A percentile compares a stretch with the other conserved stretches of the same genome.
These are phyloP conservation scores for Stichodactyla helianthus DNA, from an alignment of 64 coral and sea anemone genomes.

Conservation along the genomic window DNA sequence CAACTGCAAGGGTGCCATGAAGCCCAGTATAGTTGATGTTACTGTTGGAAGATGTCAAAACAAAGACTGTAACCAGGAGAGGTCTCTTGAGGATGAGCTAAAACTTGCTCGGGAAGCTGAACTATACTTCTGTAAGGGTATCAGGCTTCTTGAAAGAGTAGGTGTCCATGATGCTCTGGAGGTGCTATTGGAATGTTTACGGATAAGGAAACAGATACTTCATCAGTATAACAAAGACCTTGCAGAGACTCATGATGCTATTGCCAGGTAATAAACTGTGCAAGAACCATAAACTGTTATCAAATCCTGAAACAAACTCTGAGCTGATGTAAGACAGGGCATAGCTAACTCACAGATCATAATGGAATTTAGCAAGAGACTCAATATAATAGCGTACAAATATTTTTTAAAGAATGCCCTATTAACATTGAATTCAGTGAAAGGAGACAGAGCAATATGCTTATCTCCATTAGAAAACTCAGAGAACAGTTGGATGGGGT, in stretches of 20 bases:
- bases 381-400: too few relatives aligned
- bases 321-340: too few relatives aligned
- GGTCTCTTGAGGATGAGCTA: slow-evolving; percentile 51
- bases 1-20: slow-evolving; percentile 69
- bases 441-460: too few relatives aligned
- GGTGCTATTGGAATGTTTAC: slow-evolving; percentile 68
- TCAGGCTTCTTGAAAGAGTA: slow-evolving; percentile 74
- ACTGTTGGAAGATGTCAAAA: slow-evolving; percentile 54
- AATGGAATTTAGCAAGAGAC: too few relatives aligned
- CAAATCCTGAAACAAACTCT: too few relatives aligned
- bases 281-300: too few relatives aligned
- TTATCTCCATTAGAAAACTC: too few relatives aligned
- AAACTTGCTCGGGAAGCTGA: slow-evolving; percentile 56
- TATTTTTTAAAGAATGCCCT: too few relatives aligned
- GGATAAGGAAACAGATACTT: slow-evolving; percentile 57
- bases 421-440: too few relatives aligned
- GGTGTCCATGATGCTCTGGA: slow-evolving; percentile 71
- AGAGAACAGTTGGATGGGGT: too few relatives aligned
- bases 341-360: too few relatives aligned
- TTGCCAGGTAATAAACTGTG: slow-evolving; percentile 56
- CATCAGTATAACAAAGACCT: slow-evolving; percentile 75
- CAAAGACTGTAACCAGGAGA: slow-evolving; percentile 60
- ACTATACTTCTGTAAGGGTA: slow-evolving; percentile 56
- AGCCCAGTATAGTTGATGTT: slow-evolving; percentile 20
- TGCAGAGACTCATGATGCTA: slow-evolving; percentile 88